A percentile compares a stretch with the other conserved stretches of the same genome.
phyloP scores from a whole-genome alignment of 2,888 invertebrate genomes.

The Dicycla oo region DNA sequence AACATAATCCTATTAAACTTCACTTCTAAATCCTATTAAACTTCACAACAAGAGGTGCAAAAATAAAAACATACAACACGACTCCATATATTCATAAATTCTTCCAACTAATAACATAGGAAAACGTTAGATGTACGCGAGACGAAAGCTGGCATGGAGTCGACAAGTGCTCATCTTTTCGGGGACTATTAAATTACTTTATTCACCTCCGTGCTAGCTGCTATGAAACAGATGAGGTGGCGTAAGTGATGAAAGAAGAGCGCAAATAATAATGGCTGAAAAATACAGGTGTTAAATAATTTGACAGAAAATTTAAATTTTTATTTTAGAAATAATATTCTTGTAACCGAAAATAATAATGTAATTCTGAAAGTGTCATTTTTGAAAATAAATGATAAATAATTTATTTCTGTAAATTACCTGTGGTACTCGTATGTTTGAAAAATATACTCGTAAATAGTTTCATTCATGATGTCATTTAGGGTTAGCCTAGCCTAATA shows the following conservation, averaged over 20 bases:
- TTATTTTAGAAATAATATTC: background rate
- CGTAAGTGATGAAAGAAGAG: constrained; percentile 41
- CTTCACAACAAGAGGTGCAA: background rate
- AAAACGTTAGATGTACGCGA: constrained; percentile 50
- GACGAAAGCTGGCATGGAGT: constrained; percentile 65
- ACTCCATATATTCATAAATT: constrained; percentile 37
- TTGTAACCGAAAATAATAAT: background rate
- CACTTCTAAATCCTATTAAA: background rate
- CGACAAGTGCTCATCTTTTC: constrained; percentile 77
- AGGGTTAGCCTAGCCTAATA: background rate
- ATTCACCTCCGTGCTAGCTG: constrained; percentile 72
- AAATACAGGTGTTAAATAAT: background rate
- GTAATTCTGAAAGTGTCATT: too few species aligned
- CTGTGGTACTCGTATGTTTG: background rate
- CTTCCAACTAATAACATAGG: constrained; percentile 50
- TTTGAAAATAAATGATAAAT: too few species aligned
- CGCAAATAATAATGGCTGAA: background rate
- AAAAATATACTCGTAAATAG: background rate
- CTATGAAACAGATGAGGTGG: constrained; percentile 64
- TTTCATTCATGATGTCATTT: background rate
- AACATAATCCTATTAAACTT: background rate
- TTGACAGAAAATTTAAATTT: background rate
- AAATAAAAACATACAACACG: constrained; percentile 32
- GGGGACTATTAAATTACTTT: constrained; percentile 80
- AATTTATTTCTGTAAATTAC: too few species aligned